Base-by-base conservation (phyloP, 2,888 invertebrate genomes). In the Amiota communis region DNA sequence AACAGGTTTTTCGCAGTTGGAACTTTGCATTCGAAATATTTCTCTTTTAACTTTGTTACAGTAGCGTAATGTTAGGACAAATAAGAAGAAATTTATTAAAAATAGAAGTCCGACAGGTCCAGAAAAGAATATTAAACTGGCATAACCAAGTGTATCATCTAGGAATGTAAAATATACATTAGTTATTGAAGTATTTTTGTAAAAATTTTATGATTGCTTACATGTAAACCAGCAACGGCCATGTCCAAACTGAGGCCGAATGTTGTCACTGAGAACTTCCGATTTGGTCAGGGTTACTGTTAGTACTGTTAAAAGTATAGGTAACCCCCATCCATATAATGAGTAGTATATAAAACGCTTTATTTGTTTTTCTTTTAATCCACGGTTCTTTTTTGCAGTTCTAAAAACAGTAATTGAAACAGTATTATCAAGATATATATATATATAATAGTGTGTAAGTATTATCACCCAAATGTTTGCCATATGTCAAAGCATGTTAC, bases 401-500 rank as follows among this genome's bases (percentile, higher is more conserved):
- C 88, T 88, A 48, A 1, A 81, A 59, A 59, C 36, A 46, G 36
- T 46, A 23, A 13, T 6, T 36, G 8, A n/a, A 8, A 53, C 56
- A 15, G 3, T 11, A 65, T 48, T 48, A 15, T 53, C 53, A 73
- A 47, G 12, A 59, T 56, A 51, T 70, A 23, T 64, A 2, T 8
- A 59, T 1, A 46, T n/a, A 36, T 51, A 53, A 47, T 2, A 15
- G 48, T 20, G 6, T 9, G n/a, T 81, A 91, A n/a, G n/a, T n/a
- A n/a, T n/a, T n/a, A 93, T 92, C 89, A 95, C 95, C 94, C 93
- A 89, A 95, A 94, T 82, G 94, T 95, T 92, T 93, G 93, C 94
- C 94, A 95, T 88, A 95, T 94, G 91, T 95, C 95, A 90, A 94
- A 93, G 88, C 94, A 94, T 92, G 94, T 95, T 86, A 95, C 92